Base-by-base conservation (phyloP, 1,140 invertebrate genomes). In the Diplogasteroides magnus region DNA sequence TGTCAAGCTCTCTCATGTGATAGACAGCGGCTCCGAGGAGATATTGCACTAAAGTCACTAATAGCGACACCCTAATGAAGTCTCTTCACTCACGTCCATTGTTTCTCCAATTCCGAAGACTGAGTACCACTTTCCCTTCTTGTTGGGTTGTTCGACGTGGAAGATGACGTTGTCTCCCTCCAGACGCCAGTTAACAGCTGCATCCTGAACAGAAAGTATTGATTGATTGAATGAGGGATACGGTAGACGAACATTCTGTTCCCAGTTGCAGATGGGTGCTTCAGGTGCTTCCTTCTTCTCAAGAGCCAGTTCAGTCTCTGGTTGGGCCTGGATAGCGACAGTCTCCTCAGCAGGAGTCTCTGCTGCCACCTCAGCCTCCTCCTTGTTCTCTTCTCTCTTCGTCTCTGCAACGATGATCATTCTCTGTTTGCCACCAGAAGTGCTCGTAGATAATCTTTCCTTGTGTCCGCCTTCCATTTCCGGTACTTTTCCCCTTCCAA, bases 121-220 rank as follows among this genome's bases (percentile, higher is more conserved):
- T n/a, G 75, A 78, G 80, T 79, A 79, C 79, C 79, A 79, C 31
- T 74, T 70, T 15, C 79, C 79, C 55, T 58, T 59, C 63, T 78
- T 80, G 27, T 55, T 31, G n/a, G 66, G 59, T n/a, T 74, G 69
- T 59, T 69, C 67, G 77, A 79, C 65, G 28, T 61, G 26, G 70
- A 79, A 79, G 37, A 82, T 60, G 14, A 80, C 70, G 23, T 28
- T 58, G 28, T 73, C 68, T 23, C 66, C 71, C 28, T 78, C 48
- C 31, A 78, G 76, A 23, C 59, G 58, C 77, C 77, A 78, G 32
- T 74, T 70, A 14, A 81, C 69, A 2, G 60, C 31, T 58, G 79
- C 80, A 29, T 32, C 55, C 19, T 23, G n/a, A 25, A 23, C 11
- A 13, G 6, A 19, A 19, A 48, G 37, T 11, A 11, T 11, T 48